phyloP scores from a whole-genome alignment of 1,140 invertebrate species.

The Bemisia tabaci region DNA sequence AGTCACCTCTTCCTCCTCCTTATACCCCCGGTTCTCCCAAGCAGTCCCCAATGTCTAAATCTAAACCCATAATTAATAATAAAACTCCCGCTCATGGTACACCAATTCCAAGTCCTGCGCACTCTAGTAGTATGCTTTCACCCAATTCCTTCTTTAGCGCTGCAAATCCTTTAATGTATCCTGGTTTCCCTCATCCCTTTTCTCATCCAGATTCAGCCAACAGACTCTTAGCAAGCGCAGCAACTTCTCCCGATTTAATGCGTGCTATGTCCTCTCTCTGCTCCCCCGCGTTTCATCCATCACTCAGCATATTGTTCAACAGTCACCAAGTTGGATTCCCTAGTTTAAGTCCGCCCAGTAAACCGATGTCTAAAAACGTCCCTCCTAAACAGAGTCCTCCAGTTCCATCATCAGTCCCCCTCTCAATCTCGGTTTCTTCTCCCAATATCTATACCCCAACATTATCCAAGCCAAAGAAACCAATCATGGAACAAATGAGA shows the following conservation, averaged over 20 bases:
- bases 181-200: conserved; percentile 2
- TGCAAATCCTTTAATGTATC: conserved; percentile 12
- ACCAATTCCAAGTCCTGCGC: conserved; percentile 15
- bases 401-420: not conserved
- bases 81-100: conserved; percentile 6
- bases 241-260: conserved; percentile 16
- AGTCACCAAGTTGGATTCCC: not conserved
- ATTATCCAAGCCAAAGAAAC: not conserved
- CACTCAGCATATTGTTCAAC: conserved; percentile 23
- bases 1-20: conserved; percentile 15
- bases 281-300: conserved; percentile 21
- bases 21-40: conserved; percentile 20
- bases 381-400: not conserved
- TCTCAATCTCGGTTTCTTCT: not conserved
- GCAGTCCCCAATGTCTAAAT: conserved; percentile 4
- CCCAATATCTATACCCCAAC: not conserved
- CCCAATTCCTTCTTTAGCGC: conserved; percentile 15
- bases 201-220: not conserved
- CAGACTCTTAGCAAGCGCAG: not conserved
- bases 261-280: conserved; percentile 22
- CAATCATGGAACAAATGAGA: not conserved
- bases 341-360: not conserved
- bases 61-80: conserved; percentile 6
- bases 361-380: not conserved
- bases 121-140: conserved; percentile 10